Evolutionary conservation across 2,113 vertebrate genomes (phyloP).

Genomic region (Fregetta grallaria): DNA sequence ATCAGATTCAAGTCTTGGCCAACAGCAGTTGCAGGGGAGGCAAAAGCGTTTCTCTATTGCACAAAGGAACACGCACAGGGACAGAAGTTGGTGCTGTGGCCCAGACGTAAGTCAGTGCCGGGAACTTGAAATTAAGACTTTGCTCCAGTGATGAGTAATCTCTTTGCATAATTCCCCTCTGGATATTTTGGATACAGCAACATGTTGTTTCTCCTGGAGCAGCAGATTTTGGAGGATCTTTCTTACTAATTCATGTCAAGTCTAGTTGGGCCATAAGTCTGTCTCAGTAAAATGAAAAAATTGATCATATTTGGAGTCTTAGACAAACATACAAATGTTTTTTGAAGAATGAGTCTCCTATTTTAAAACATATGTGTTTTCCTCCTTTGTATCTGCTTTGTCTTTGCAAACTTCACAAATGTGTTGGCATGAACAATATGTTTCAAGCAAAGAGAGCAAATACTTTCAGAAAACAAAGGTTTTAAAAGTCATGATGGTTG

Average conservation of each 20-base stretch:
- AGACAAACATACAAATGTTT: background rate
- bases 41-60: background rate
- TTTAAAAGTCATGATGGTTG: background rate
- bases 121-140: background rate
- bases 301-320: background rate
- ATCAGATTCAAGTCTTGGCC: background rate
- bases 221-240: conserved; percentile 17
- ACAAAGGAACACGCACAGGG: background rate
- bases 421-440: background rate
- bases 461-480: background rate
- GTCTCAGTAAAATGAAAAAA: background rate
- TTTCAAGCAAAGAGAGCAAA: conserved; percentile 17
- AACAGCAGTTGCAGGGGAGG: background rate
- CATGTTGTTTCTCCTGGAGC: background rate
- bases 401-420: background rate
- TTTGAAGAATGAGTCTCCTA: background rate
- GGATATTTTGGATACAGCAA: conserved; percentile 4
- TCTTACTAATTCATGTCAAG: background rate
- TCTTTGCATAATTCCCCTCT: conserved; percentile 25
- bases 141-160: conserved; percentile 9
- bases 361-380: conserved; percentile 7
- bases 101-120: background rate
- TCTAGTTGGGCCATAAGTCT: background rate
- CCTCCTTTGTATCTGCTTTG: conserved; percentile 13
- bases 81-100: background rate